A percentile compares a stretch with the other conserved stretches of the same genome.
Conservation (phyloP, 1,140 invertebrate genomes). For the Listronotus bonariensis region DNA sequence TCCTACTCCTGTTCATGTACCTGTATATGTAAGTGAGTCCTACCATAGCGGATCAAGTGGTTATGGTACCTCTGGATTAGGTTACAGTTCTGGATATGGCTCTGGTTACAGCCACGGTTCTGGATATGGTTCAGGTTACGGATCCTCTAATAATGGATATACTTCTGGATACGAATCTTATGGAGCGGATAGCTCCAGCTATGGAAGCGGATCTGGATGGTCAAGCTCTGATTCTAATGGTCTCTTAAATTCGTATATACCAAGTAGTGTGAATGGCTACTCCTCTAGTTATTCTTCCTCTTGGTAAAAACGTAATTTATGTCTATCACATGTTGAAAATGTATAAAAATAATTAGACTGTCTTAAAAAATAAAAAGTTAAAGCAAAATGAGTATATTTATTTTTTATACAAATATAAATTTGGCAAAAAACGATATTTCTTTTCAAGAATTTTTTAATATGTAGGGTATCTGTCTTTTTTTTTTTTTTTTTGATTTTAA, state of each 20-base stretch:
- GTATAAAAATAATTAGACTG: not conserved
- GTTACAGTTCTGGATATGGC: conserved; percentile 1
- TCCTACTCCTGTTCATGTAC: conserved; percentile 35
- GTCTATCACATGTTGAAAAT: no score
- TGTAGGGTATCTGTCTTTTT: no score
- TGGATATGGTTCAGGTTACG: conserved; percentile 6
- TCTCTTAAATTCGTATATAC: conserved; percentile 30
- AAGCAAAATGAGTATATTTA: no score
- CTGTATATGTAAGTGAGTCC: conserved; percentile 29
- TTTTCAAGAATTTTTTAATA: no score
- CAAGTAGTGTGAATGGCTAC: conserved; percentile 27
- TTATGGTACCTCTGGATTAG: not conserved
- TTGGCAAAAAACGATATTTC: no score
- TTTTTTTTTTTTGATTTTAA: no score
- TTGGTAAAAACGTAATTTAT: conserved; percentile 15
- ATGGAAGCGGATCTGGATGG: no score
- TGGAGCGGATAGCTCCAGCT: not conserved
- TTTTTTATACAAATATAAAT: no score
- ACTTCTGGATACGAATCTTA: conserved; percentile 2
- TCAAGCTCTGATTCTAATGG: not conserved
- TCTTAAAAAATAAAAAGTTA: no score
- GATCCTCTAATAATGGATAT: conserved; percentile 1
- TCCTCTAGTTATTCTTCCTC: conserved; percentile 1
- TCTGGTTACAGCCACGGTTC: not conserved
- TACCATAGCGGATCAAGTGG: conserved; percentile 19